Conservation (phyloP, 2,888 invertebrate species). For the Agrotis ipsilon region DNA sequence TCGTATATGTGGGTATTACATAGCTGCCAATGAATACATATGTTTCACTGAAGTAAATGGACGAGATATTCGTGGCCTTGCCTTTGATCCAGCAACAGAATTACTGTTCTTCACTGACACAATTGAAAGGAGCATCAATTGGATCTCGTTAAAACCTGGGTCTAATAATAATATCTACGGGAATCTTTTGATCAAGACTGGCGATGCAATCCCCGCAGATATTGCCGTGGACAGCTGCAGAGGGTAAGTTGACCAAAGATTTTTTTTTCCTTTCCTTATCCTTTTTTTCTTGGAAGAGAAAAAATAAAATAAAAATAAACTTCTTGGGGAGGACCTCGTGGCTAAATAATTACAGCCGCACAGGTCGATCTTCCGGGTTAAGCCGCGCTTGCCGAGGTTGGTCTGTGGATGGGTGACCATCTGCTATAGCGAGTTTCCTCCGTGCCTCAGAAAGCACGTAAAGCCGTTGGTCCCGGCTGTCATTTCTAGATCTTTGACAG, state of each 20-base stretch:
- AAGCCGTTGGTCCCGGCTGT: too few relatives aligned
- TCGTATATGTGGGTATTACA: not conserved
- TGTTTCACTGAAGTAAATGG: not conserved
- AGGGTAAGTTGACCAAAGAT: slow-evolving; percentile 3
- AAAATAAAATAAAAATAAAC: too few relatives aligned
- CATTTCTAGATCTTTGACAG: too few relatives aligned
- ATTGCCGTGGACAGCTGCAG: slow-evolving; percentile 9
- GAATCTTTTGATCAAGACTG: slow-evolving; percentile 2
- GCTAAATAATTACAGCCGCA: too few relatives aligned
- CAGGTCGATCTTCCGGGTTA: too few relatives aligned
- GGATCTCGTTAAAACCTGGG: slow-evolving; percentile 11
- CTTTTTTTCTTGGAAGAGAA: too few relatives aligned
- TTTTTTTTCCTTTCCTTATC: too few relatives aligned
- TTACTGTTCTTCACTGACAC: slow-evolving; percentile 8
- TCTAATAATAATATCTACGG: not conserved
- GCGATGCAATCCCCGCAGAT: slow-evolving; percentile 2
- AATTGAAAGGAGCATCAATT: slow-evolving; percentile 2
- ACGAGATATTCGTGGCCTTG: not conserved
- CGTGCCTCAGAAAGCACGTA: too few relatives aligned
- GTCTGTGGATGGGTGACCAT: too few relatives aligned
- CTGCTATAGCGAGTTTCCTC: too few relatives aligned
- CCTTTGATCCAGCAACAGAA: slow-evolving; percentile 15
- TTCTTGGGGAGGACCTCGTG: too few relatives aligned
- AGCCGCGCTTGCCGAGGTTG: too few relatives aligned
- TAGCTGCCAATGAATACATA: not conserved